These are phyloP conservation scores for Cathartes aura DNA, from an alignment of 2,113 vertebrate genomes.

Conservation along the genomic window DNA sequence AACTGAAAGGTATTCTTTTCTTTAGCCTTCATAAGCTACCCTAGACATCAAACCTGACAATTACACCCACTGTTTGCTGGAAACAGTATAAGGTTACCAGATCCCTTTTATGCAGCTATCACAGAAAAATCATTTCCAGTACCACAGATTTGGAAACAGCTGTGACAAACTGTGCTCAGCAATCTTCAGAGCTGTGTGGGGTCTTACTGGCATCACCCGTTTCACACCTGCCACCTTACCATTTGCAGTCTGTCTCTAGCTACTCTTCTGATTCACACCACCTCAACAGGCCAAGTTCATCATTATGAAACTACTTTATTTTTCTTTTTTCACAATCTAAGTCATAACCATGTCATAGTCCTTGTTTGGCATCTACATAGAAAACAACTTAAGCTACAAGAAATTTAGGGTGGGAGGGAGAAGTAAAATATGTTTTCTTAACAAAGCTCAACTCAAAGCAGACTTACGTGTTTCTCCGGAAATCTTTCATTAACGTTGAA, in stretches of 20 bases:
- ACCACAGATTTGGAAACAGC: neutral
- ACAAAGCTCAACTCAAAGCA: neutral
- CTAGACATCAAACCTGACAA: neutral
- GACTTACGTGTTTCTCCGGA: slow-evolving; percentile 98
- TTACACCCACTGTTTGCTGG: neutral
- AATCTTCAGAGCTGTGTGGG: neutral
- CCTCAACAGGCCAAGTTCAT: neutral
- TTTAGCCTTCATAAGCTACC: neutral
- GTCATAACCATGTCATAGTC: neutral
- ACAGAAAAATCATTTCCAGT: neutral
- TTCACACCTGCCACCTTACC: neutral
- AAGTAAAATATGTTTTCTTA: neutral
- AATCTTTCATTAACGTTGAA: slow-evolving; percentile 99
- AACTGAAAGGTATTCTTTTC: neutral
- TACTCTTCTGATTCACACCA: neutral
- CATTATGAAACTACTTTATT: neutral
- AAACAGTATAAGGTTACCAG: neutral
- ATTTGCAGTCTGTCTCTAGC: neutral
- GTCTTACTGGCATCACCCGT: neutral
- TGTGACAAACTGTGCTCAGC: neutral
- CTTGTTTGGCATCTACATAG: neutral
- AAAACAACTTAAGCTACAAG: neutral
- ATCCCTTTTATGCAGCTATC: neutral
- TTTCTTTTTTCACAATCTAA: neutral
- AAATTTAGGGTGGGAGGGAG: neutral